Conservation (phyloP, 1,140 invertebrate species). For the Lucilia cuprina region DNA sequence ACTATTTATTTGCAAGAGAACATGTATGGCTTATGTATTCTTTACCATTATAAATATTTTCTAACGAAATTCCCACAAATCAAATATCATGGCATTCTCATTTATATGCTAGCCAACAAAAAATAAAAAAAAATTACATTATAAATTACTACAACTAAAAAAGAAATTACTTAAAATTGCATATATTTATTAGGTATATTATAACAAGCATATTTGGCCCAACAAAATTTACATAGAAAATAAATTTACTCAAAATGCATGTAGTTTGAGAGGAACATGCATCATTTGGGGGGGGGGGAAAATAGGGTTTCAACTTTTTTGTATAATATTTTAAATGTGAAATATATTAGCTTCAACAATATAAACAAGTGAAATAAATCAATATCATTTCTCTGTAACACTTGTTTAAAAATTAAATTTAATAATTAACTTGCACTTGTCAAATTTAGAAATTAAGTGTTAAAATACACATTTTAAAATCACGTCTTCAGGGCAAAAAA, state of each 20-base stretch:
- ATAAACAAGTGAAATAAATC: too few species aligned
- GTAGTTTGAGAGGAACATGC: neutral
- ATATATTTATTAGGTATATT: neutral
- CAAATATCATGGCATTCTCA: neutral
- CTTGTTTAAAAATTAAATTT: too few species aligned
- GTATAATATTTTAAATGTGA: neutral
- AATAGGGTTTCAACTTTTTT: neutral
- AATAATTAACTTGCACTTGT: too few species aligned
- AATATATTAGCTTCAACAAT: neutral
- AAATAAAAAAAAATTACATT: neutral
- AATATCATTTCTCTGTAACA: too few species aligned
- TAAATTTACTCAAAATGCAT: neutral
- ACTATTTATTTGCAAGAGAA: too few species aligned
- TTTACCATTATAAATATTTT: neutral
- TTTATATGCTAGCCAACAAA: neutral
- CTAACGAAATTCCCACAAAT: neutral
- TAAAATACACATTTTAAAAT: too few species aligned
- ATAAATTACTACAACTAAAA: neutral
- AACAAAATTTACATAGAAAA: slow-evolving; percentile 1
- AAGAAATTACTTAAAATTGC: neutral
- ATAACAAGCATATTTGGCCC: neutral
- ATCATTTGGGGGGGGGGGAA: neutral
- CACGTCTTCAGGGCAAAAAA: too few species aligned
- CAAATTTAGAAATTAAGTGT: too few species aligned
- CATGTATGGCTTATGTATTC: too few species aligned